phyloP scores from a whole-genome alignment of 2,113 vertebrate genomes.

The Corythornis cristatus region DNA sequence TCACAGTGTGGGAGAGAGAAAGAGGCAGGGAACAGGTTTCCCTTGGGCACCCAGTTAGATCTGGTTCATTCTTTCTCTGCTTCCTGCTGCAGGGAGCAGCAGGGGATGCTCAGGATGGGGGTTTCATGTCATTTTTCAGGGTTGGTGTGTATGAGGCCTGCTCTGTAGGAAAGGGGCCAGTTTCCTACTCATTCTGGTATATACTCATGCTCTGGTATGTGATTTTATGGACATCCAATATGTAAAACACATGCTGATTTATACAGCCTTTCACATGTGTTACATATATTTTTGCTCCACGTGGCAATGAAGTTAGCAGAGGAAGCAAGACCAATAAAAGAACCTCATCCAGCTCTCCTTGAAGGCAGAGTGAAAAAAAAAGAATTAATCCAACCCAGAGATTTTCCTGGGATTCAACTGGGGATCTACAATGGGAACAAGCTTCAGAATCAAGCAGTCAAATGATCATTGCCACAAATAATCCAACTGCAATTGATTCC shows the following conservation, averaged over 20 bases:
- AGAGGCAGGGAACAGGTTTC: not conserved
- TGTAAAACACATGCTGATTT: conserved; percentile 59
- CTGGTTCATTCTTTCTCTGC: not conserved
- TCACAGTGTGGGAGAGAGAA: not conserved
- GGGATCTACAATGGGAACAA: not conserved
- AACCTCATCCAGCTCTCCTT: not conserved
- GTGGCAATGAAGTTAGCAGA: conserved; percentile 56
- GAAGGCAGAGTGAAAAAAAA: not conserved
- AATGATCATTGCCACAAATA: not conserved
- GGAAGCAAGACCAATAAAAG: not conserved
- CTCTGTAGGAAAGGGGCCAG: not conserved
- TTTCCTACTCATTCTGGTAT: not conserved
- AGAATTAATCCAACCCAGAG: not conserved
- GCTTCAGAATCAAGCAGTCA: not conserved
- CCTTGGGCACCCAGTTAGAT: not conserved
- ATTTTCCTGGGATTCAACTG: not conserved
- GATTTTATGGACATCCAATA: conserved; percentile 12
- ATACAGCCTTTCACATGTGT: conserved; percentile 28
- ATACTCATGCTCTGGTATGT: conserved; percentile 30
- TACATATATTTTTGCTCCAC: conserved; percentile 50
- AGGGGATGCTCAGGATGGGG: not conserved
- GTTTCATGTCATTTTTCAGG: not conserved
- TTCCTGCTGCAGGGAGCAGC: not conserved
- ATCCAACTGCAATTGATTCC: not conserved
- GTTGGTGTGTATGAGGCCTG: not conserved